Evolutionary conservation across 2,797 vertebrate species (phyloP), one percentile per base, ranked within the genome.

Genomic region (Gambusia yucatana): DNA sequence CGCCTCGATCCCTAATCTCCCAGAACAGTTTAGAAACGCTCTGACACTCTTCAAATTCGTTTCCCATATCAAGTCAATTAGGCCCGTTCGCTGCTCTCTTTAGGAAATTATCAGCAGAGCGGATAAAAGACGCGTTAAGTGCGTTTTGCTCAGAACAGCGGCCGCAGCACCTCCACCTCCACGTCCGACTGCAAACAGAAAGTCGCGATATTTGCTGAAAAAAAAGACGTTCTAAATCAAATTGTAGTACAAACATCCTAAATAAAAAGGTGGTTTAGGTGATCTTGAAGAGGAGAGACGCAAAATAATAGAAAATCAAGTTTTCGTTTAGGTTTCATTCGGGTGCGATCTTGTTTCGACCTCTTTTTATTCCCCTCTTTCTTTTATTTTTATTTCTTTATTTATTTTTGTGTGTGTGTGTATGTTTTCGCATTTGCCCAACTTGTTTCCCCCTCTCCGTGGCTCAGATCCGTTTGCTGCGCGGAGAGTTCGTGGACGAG

Each of bases 401-500:
- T 50, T 50, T 50, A 3, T 6, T 16, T 8, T 0, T 33, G 33
- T 33, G 33, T 33, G 33, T 33, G 33, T 33, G 33, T 33, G 33
- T 33, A 7, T 28, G 25, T 72, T 28, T 41, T 79, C 20, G 22
- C 20, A 33, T 65, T 63, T 8, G 30, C 11, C 11, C 16, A 59
- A 25, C 1, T 61, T 28, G 8, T 9, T 2, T 59, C 50, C 25
- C 33, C 57, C 4, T 25, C 25, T 6, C 7, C 44, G 36, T 50
- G 36, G 0, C 10, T 80, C 52, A 99, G 98, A 96, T 99, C 84
- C 97, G 97, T 59, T 92, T 98, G 93, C 94, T 98, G 67, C 96
- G 97, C 81, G 98, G 98, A 52, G 97, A 99, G 85, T 96, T 98
- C 82, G 95, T 98, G 92, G 98, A 99, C 80, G 98, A 99, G 92